A percentile compares a stretch with the other conserved stretches of the same genome.
These are phyloP conservation scores for Acipenser transmontanus DNA, from an alignment of 2,797 vertebrate genomes.

Conservation along the genomic window DNA sequence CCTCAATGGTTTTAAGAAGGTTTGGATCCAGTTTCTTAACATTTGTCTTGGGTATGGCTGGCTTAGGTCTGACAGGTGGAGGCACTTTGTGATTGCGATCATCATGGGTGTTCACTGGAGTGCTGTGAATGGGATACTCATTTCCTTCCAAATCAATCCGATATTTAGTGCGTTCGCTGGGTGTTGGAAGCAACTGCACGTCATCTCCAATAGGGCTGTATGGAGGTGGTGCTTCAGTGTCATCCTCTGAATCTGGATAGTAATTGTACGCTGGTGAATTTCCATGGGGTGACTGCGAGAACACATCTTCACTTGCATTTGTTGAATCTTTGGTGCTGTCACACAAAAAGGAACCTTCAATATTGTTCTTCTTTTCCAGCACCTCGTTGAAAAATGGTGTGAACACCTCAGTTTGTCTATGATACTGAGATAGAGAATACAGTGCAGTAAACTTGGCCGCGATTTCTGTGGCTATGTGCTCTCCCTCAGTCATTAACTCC, in stretches of 20 bases:
- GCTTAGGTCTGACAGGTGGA: conserved; percentile 93
- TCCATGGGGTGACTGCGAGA: conserved; percentile 83
- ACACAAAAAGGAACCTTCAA: conserved; percentile 89
- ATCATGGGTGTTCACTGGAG: conserved; percentile 81
- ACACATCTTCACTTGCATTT: conserved; percentile 79
- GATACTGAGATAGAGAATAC: conserved; percentile 95
- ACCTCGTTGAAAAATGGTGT: conserved; percentile 96
- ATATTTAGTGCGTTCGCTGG: conserved; percentile 86
- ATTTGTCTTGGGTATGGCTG: conserved; percentile 76
- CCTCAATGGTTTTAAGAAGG: conserved; percentile 94
- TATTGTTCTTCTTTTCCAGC: conserved; percentile 86
- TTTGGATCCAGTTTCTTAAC: conserved; percentile 96
- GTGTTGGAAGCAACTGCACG: conserved; percentile 87
- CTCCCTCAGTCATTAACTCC: conserved; percentile 96
- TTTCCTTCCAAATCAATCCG: conserved; percentile 91
- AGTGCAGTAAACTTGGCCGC: conserved; percentile 92
- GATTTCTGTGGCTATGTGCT: conserved; percentile 97
- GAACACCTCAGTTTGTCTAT: conserved; percentile 93
- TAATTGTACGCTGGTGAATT: conserved; percentile 82
- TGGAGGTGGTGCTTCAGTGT: conserved; percentile 92
- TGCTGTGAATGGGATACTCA: conserved; percentile 91
- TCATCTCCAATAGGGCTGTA: conserved; percentile 98
- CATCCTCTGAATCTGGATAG: conserved; percentile 93
- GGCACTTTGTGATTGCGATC: conserved; percentile 99
- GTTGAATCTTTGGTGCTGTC: conserved; percentile 81